These are phyloP conservation scores for Pegea sp. DNA, from an alignment of 23 tunicate genomes.

Conservation along the genomic window DNA sequence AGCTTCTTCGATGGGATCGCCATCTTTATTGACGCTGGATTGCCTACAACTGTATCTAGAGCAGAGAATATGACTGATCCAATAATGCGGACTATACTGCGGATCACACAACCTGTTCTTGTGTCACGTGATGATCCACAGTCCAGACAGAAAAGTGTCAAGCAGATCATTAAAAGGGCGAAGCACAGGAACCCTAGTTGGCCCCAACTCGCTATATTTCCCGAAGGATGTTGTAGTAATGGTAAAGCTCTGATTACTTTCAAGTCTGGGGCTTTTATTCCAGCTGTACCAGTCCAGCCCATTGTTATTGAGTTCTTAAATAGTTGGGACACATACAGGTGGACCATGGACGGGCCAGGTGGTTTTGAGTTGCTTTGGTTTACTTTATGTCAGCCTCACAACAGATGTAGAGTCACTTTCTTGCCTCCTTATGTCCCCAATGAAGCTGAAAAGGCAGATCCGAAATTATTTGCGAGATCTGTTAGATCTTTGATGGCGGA, in stretches of 20 bases:
- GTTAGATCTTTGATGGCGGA: slow-evolving; percentile 31
- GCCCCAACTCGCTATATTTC: slow-evolving; percentile 76
- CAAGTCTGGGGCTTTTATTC: slow-evolving; percentile 81
- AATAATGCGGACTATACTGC: slow-evolving; percentile 18
- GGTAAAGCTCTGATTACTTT: slow-evolving; percentile 56
- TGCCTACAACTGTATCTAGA: slow-evolving; percentile 37
- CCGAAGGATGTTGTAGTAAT: slow-evolving; percentile 89
- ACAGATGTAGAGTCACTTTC: slow-evolving; percentile 12
- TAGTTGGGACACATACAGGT: slow-evolving; percentile 30
- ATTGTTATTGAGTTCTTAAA: slow-evolving; percentile 35
- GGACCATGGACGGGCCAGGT: slow-evolving; percentile 74
- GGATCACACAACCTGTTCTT: slow-evolving; percentile 31
- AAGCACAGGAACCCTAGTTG: slow-evolving; percentile 7
- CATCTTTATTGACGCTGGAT: slow-evolving; percentile 13
- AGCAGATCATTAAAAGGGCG: slow-evolving; percentile 19
- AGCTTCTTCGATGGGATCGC: slow-evolving; percentile 19
- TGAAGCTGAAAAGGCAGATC: slow-evolving; percentile 25
- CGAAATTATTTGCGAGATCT: slow-evolving; percentile 43
- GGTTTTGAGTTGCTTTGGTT: slow-evolving; percentile 37
- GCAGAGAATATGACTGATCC: slow-evolving; percentile 20
- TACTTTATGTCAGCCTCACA: slow-evolving; percentile 48
- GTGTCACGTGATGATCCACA: slow-evolving; percentile 19
- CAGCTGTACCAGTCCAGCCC: slow-evolving; percentile 71
- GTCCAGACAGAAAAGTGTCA: slow-evolving; percentile 27
- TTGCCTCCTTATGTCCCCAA: slow-evolving; percentile 53